A percentile compares a stretch with the other conserved stretches of the same genome.
Evolutionary conservation across 1,140 invertebrate species (phyloP).

Genomic region (Mya arenaria): DNA sequence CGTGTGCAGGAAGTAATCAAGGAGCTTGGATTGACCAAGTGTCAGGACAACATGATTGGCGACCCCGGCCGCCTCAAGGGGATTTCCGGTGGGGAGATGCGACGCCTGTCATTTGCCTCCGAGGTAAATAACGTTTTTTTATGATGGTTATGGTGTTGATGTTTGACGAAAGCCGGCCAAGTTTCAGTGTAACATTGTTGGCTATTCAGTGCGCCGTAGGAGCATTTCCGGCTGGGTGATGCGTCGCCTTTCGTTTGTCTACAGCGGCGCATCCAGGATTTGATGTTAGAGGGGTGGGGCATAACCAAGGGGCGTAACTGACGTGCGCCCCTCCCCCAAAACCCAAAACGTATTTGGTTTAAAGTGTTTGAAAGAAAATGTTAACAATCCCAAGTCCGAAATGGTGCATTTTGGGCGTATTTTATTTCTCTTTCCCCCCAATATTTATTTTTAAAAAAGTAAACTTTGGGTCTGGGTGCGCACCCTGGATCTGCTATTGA

Average conservation of each 20-base stretch:
- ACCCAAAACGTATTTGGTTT: too few relatives aligned
- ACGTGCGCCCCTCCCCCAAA: too few relatives aligned
- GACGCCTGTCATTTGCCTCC: conserved; percentile 96
- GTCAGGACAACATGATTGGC: conserved; percentile 87
- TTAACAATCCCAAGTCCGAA: too few relatives aligned
- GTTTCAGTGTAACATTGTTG: background rate
- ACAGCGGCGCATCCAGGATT: background rate
- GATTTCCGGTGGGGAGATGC: conserved; percentile 97
- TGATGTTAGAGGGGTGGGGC: background rate
- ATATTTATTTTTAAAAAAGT: too few relatives aligned
- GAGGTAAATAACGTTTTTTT: conserved; percentile 85
- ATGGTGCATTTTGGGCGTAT: too few relatives aligned
- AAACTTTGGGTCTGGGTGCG: too few relatives aligned
- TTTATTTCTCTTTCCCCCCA: too few relatives aligned
- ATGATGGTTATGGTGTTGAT: too few relatives aligned
- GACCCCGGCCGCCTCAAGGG: conserved; percentile 90
- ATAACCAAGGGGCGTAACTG: background rate
- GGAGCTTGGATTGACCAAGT: conserved; percentile 93
- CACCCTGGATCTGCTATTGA: too few relatives aligned
- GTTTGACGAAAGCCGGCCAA: conserved; percentile 88
- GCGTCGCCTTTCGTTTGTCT: background rate
- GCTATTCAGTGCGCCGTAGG: background rate
- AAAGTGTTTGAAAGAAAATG: too few relatives aligned
- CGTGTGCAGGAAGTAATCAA: conserved; percentile 94
- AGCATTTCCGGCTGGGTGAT: background rate